These are phyloP conservation scores for Glossophaga mutica DNA, from an alignment of 2,797 vertebrate species.

Conservation along the genomic window DNA sequence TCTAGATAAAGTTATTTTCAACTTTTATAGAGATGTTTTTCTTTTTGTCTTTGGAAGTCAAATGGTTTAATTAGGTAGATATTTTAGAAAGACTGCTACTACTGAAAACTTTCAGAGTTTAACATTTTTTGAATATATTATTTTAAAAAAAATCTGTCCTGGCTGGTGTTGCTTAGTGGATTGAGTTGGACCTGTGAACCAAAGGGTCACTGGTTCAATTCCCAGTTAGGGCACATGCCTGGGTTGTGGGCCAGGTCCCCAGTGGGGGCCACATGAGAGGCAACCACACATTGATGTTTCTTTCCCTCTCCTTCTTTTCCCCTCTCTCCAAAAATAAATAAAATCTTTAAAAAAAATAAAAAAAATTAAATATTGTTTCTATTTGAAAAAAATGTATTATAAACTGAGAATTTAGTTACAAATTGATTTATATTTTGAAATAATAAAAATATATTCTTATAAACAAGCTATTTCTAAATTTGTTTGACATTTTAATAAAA, in stretches of 20 bases:
- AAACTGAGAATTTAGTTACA: neutral
- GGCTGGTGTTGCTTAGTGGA: no score
- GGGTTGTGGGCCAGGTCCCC: no score
- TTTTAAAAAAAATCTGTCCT: neutral
- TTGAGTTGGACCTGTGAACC: no score
- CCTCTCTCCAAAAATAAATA: no score
- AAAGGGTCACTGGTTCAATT: no score
- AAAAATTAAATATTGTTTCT: neutral
- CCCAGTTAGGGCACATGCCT: no score
- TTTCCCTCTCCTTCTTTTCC: no score
- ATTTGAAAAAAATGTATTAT: neutral
- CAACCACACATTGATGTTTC: no score
- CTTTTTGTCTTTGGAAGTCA: neutral
- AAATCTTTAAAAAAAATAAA: neutral
- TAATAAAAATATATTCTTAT: neutral
- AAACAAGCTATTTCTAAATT: neutral
- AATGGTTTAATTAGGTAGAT: neutral
- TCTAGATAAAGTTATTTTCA: neutral
- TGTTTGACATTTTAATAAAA: neutral
- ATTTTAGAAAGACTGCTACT: neutral
- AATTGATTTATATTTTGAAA: neutral
- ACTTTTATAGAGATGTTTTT: neutral
- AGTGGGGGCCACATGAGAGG: no score
- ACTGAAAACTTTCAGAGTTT: neutral
- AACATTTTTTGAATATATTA: neutral